These are phyloP conservation scores for Eubasilissa regina DNA, from an alignment of 1,140 invertebrate species.

Conservation along the genomic window DNA sequence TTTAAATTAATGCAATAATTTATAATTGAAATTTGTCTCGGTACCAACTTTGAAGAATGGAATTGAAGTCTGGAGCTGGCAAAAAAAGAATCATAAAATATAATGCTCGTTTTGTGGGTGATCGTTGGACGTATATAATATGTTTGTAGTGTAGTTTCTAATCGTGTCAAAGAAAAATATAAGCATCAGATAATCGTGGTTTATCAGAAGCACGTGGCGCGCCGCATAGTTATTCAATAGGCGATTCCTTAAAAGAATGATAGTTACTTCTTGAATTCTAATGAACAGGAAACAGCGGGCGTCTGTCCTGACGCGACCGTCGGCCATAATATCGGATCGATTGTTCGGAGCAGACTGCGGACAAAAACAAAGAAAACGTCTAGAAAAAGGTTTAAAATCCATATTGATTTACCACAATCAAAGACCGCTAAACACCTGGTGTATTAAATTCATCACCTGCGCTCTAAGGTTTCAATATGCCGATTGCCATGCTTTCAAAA, in stretches of 20 bases:
- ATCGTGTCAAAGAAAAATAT: background rate
- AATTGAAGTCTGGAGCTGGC: no score
- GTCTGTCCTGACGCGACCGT: background rate
- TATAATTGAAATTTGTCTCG: no score
- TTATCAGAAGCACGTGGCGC: background rate
- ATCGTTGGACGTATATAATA: background rate
- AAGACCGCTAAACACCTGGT: no score
- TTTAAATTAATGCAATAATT: no score
- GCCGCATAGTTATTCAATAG: background rate
- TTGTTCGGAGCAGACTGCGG: background rate
- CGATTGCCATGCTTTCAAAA: no score
- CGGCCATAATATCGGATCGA: background rate
- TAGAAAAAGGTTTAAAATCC: background rate
- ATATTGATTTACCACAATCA: no score
- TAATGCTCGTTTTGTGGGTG: no score
- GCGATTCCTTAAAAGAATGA: background rate
- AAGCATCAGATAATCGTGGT: background rate
- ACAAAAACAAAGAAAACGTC: background rate
- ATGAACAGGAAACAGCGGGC: conserved; percentile 3
- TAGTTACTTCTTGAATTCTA: background rate
- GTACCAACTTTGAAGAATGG: no score
- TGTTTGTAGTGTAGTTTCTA: background rate
- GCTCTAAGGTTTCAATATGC: no score
- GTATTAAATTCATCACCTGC: no score
- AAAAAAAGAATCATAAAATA: no score